Base-by-base conservation (phyloP, 2,888 invertebrate genomes). In the Marasmarcha lunaedactyla region DNA sequence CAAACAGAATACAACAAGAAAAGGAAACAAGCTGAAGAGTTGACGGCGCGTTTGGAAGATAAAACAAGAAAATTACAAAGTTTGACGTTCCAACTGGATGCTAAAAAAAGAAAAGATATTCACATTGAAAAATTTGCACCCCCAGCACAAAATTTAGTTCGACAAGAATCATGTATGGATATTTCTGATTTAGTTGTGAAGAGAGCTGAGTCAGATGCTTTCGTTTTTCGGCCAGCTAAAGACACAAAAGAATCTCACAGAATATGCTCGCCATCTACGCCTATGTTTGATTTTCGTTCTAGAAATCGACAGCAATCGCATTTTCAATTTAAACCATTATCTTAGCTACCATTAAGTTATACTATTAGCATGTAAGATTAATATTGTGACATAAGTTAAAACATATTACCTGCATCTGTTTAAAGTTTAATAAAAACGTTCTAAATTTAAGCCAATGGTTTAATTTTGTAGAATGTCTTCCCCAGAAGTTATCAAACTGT, bases 401-500 rank as follows among this genome's bases (percentile, higher is more conserved):
- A 34, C 10, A 30, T 35, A 42, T 68, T 63, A 90, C 89, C 86
- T 94, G 94, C 57, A 95, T 86, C 68, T 96, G 93, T 62, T 94
- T 90, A 70, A 98, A 98, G 64, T 95, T 93, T 63, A 95, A 94
- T 81, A 98, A 97, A 84, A 98, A 98, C 56, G 93, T 89, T 55
- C 97, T 86, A 60, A 98, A 87, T 57, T 93, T 92, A 49, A 98
- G 84, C 79, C 96, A 97, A 68, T 96, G 94, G 57, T 92, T 90
- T 61, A 98, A 84, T 59, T 94, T 91, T 42, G 90, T 89, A 55
- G 95, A 94, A 85, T 98, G 97, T 57, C 92, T 90, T 41, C 89
- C 89, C 97, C 97, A 98, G 79, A 97, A 97, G 54, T 92, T 90
- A 70, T 96, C 95, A 72, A 98, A 97, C 48, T 94, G 93, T 56